These are phyloP conservation scores for Parochlus steinenii DNA, from an alignment of 2,888 invertebrate genomes.

Conservation along the genomic window DNA sequence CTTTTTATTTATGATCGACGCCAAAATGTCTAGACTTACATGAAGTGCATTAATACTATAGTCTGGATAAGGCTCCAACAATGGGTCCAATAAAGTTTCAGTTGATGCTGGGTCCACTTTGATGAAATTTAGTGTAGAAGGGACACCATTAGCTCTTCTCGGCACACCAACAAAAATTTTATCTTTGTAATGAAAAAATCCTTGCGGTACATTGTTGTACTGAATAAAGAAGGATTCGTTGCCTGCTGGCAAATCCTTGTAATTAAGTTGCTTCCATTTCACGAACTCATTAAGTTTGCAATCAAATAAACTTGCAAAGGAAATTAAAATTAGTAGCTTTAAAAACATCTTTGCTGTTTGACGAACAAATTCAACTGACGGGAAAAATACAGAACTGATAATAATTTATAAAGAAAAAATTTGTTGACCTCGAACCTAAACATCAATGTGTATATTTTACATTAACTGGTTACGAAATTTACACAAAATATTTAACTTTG, in stretches of 20 bases:
- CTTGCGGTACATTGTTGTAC: constrained; percentile 29
- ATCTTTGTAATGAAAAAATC: constrained; percentile 22
- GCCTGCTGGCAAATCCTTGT: constrained; percentile 19
- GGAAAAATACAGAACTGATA: not conserved
- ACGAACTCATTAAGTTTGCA: constrained; percentile 24
- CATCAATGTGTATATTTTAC: too few species aligned
- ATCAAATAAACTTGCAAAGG: not conserved
- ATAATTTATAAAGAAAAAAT: too few species aligned
- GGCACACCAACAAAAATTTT: constrained; percentile 52
- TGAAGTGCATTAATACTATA: constrained; percentile 22
- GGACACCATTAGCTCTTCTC: constrained; percentile 45
- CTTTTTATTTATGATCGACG: too few species aligned
- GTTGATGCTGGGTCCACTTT: constrained; percentile 22
- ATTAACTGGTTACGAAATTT: too few species aligned
- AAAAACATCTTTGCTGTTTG: not conserved
- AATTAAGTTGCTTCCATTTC: constrained; percentile 28
- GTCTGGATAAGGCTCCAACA: constrained; percentile 25
- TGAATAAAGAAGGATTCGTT: constrained; percentile 19
- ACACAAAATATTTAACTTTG: too few species aligned
- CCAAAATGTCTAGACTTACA: too few species aligned
- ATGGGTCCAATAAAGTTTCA: constrained; percentile 18
- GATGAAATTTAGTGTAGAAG: constrained; percentile 42
- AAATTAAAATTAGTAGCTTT: not conserved
- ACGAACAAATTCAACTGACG: not conserved
- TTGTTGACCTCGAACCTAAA: too few species aligned